Evolutionary conservation across 2,888 invertebrate genomes (phyloP), one percentile per base, ranked within the genome.

Genomic region (Sphaerophoria taeniata): DNA sequence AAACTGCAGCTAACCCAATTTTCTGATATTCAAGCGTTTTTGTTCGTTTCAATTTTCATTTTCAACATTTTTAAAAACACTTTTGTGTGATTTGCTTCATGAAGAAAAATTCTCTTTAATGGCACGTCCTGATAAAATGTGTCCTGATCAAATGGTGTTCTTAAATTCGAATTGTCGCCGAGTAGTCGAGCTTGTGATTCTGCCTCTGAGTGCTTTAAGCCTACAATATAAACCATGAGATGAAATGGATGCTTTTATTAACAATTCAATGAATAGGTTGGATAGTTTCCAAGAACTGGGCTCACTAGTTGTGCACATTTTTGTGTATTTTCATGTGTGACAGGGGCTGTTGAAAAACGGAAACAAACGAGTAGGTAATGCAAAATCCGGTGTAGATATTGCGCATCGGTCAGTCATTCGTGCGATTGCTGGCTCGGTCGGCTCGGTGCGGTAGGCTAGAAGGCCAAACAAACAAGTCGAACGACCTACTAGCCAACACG

Each of bases 1-100:
- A 76, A 85, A 85, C 72, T 76, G 76, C 80, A 80, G 76, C 75
- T 80, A 85, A 85, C 84, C 80, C 71, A 85, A 80, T 84, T 84
- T 56, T 51, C 33, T 47, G 55, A 65, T 73, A 63, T 51, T 60
- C 53, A 12, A n/a, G n/a, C n/a, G n/a, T n/a, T n/a, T n/a, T n/a
- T n/a, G n/a, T n/a, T n/a, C n/a, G n/a, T n/a, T n/a, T n/a, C n/a
- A n/a, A n/a, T n/a, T n/a, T n/a, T n/a, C n/a, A n/a, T n/a, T n/a
- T n/a, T n/a, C n/a, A n/a, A n/a, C n/a, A n/a, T n/a, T n/a, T n/a
- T n/a, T n/a, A n/a, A n/a, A n/a, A n/a, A n/a, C n/a, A 45, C 14
- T 14, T 51, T 69, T 61, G 12, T 43, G 24, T 2, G 24, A 60
- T 34, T 33, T 58, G 43, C 31, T 24, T 33, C 16, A 14, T 55